Percentiles rank a stretch among this genome's conserved stretches.
These are phyloP conservation scores for Drosophila kambysellisi DNA, from an alignment of 2,888 invertebrate species.

Conservation along the genomic window DNA sequence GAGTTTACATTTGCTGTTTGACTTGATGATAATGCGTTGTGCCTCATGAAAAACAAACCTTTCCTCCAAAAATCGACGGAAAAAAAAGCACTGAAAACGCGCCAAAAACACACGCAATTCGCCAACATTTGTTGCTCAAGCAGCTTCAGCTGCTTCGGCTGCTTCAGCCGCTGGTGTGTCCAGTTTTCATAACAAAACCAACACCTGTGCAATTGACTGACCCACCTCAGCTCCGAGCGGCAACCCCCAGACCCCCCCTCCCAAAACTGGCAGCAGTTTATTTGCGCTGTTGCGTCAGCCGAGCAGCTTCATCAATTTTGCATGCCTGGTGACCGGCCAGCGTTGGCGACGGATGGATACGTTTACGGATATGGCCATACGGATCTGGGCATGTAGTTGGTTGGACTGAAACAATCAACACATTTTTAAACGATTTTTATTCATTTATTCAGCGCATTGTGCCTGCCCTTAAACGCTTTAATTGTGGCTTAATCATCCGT, in stretches of 20 bases:
- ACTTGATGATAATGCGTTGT: slow-evolving; percentile 82
- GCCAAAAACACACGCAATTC: slow-evolving; percentile 24
- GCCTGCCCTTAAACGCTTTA: slow-evolving; percentile 46
- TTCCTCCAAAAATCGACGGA: slow-evolving; percentile 11
- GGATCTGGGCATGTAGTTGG: slow-evolving; percentile 15
- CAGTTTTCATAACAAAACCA: slow-evolving; percentile 27
- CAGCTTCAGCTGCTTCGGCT: slow-evolving; percentile 1
- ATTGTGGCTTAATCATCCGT: slow-evolving; percentile 43
- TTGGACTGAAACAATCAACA: slow-evolving; percentile 70
- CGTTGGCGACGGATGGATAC: slow-evolving; percentile 40
- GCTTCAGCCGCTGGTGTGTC: slow-evolving; percentile 18
- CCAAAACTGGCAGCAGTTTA: slow-evolving; percentile 59
- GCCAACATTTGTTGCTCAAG: slow-evolving; percentile 40
- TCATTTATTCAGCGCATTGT: slow-evolving; percentile 65
- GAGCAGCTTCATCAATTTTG: slow-evolving; percentile 64
- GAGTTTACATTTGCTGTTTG: slow-evolving; percentile 77
- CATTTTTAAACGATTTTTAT: slow-evolving; percentile 73
- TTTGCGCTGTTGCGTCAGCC: slow-evolving; percentile 43
- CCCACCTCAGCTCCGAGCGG: not conserved
- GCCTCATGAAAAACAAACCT: slow-evolving; percentile 17
- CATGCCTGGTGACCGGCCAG: slow-evolving; percentile 40
- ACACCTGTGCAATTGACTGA: slow-evolving; percentile 35
- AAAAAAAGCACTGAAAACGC: not conserved
- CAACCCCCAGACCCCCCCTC: not conserved
- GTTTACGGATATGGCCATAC: slow-evolving; percentile 13